phyloP scores from a whole-genome alignment of 2,113 vertebrate species.

The Aphelocoma coerulescens region DNA sequence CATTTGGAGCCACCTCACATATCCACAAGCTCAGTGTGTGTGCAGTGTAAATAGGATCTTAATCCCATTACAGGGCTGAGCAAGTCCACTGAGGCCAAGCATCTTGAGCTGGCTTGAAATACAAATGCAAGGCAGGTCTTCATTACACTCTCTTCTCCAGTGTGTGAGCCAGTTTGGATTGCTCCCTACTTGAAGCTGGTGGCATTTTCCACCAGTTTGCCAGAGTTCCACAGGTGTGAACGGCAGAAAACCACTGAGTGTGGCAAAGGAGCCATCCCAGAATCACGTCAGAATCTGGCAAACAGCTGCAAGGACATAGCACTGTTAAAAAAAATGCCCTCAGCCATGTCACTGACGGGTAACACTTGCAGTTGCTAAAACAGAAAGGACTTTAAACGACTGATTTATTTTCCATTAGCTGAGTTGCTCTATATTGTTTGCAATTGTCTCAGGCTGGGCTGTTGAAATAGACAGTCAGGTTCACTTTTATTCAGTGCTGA shows the following conservation, averaged over 20 bases:
- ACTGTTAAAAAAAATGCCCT: background rate
- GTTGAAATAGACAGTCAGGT: slow-evolving; percentile 16
- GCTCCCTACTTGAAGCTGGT: background rate
- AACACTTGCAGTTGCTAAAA: background rate
- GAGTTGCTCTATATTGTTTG: background rate
- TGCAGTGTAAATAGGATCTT: background rate
- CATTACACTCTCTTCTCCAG: background rate
- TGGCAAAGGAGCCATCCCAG: background rate
- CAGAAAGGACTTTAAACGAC: background rate
- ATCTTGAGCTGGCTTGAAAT: background rate
- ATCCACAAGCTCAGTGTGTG: background rate
- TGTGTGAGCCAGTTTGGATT: background rate
- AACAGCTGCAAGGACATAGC: background rate
- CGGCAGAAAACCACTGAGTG: rapidly evolving
- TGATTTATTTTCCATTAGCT: slow-evolving; percentile 39
- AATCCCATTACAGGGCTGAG: background rate
- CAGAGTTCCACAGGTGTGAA: background rate
- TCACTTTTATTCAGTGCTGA: background rate
- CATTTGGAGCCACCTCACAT: background rate
- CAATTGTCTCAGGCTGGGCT: background rate
- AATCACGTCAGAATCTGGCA: background rate
- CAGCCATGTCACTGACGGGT: background rate
- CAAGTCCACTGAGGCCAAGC: background rate
- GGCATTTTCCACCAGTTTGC: background rate
- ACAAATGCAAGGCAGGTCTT: background rate